Evolutionary conservation across 2,113 vertebrate species (phyloP), one percentile per base, ranked within the genome.

Genomic region (Tychaedon coryphoeus): DNA sequence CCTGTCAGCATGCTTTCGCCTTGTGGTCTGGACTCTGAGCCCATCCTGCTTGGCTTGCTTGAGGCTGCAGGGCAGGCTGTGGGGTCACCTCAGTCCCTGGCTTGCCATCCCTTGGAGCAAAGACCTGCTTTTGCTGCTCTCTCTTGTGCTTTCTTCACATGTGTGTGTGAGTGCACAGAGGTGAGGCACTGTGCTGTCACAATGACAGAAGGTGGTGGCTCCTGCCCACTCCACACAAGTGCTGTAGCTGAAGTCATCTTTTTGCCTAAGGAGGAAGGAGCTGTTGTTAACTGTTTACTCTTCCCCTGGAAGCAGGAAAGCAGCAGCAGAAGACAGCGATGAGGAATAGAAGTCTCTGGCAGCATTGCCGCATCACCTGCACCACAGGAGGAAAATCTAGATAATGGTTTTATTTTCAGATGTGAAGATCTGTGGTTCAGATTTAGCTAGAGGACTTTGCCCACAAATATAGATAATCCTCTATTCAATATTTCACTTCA

Each of bases 391-490:
- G 75, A 94, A 84, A 80, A 95, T 93, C 76, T 80, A 87, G 94
- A 91, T 90, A 83, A 86, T 1, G 12, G 38, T 86, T 91, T 83
- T 90, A 43, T 78, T 94, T 95, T 76, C 90, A 79, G 66, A 72
- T 53, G 54, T 26, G 31, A 80, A 94, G 81, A 93, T 94, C 65
- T 82, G 78, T 79, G 82, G 82, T 74, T 94, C 81, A 86, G 82
- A 92, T 92, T 58, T 58, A 79, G 67, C 67, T 74, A 28, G 50
- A 76, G 56, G 70, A 50, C 75, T 77, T 80, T 88, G 43, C 62
- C 85, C 77, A 53, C 78, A 88, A 67, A 58, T 61, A 73, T 9
- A 86, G 85, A 93, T 92, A 95, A 97, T 88, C 51, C 40, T 79
- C n/a, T 54, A 12, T n/a, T 56, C 38, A 50, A 0, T 57, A 42